Base-by-base conservation (phyloP, 2,888 invertebrate genomes). In the Margaritifera margaritifera region DNA sequence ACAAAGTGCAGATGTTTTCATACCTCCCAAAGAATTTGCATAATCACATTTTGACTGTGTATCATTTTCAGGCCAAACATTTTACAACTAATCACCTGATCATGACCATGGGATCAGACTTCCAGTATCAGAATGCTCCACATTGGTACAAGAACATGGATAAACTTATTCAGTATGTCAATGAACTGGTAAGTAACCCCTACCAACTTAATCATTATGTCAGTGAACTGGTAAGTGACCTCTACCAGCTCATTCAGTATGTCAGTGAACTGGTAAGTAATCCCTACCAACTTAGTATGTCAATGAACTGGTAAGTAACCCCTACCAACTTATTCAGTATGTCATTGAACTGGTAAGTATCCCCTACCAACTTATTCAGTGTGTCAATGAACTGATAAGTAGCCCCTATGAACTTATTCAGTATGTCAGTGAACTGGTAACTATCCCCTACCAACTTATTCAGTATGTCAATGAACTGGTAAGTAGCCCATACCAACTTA, bases 51-150 rank as follows among this genome's bases (percentile, higher is more conserved):
- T 15, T 42, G 42, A 42, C 15, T 11, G 11, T 42, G 42, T 15
- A 42, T 42, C 42, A 42, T 5, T 71, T 84, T 1, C 93, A 95
- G 92, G 90, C 93, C 0, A 83, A 86, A 20, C 76, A 82, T 64
- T 89, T 83, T 71, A 78, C 73, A 52, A 93, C 94, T 1, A 93
- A 94, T 81, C 94, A 97, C 86, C 91, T 96, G 0, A 87, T 92
- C 83, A 91, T 97, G 68, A 95, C 96, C 0, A 97, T 97, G 96
- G 97, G 97, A 0, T 94, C 94, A 50, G 97, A 97, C 90, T 97
- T 97, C 87, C 94, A 94, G 15, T 97, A 95, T 87, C 94, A 94
- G 86, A 93, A 94, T 82, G 96, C 97, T 0, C 91, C 92, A 72
- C 92, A 93, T 89, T 95, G 95, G 93, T 97, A 93, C 90, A 93